Percentiles rank a stretch among this genome's conserved stretches.
Evolutionary conservation across 1,140 invertebrate genomes (phyloP).

Genomic region (Drosophila gunungcola): DNA sequence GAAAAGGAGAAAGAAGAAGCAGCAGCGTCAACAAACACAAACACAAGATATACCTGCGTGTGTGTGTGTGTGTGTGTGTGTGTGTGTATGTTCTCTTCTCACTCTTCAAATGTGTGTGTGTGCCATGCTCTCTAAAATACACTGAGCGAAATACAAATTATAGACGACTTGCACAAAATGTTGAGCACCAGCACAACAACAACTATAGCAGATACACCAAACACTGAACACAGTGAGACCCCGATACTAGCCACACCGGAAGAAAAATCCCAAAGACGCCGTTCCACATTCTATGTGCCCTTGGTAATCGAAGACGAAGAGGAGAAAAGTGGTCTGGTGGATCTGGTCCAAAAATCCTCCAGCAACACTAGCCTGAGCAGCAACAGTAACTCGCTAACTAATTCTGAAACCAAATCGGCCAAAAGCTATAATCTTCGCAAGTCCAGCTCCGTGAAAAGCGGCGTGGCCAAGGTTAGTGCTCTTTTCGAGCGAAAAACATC

Average conservation of each 20-base stretch:
- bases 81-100: background rate
- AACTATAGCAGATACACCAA: conserved; percentile 32
- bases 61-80: background rate
- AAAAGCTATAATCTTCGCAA: conserved; percentile 47
- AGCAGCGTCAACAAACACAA: conserved; percentile 56
- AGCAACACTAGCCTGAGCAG: conserved; percentile 59
- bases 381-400: conserved; percentile 26
- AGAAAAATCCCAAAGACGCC: conserved; percentile 84
- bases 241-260: conserved; percentile 60
- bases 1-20: conserved; percentile 21
- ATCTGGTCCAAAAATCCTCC: conserved; percentile 27
- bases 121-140: conserved; percentile 28
- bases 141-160: conserved; percentile 32
- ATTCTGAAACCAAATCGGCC: conserved; percentile 25
- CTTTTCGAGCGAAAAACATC: conserved; percentile 62
- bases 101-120: conserved; percentile 13
- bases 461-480: conserved; percentile 66
- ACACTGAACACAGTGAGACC: conserved; percentile 38
- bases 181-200: conserved; percentile 68
- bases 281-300: conserved; percentile 87
- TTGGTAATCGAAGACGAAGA: conserved; percentile 85
- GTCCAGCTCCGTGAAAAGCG: conserved; percentile 59
- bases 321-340: conserved; percentile 9
- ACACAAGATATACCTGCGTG: conserved; percentile 12
- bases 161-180: conserved; percentile 57